A percentile compares a stretch with the other conserved stretches of the same genome.
phyloP scores from a whole-genome alignment of 2,113 vertebrate species.

The Hypanus sabinus region DNA sequence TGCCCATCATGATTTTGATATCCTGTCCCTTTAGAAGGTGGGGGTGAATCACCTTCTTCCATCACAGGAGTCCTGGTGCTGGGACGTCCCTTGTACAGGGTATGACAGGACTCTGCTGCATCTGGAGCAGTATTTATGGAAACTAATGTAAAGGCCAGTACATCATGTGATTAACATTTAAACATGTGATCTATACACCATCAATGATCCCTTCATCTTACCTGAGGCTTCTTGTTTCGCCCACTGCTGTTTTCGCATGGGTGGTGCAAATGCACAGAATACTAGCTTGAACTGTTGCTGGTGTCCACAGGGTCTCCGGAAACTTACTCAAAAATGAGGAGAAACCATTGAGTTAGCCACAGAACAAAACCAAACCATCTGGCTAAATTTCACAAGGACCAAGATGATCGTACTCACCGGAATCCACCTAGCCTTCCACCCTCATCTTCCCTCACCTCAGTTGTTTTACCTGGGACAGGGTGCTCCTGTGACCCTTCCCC shows the following conservation, averaged over 20 bases:
- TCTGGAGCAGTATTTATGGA: not conserved
- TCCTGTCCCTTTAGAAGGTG: too few species aligned
- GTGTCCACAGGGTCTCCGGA: not conserved
- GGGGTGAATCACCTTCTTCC: too few species aligned
- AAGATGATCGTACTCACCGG: not conserved
- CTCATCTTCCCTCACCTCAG: not conserved
- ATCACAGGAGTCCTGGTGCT: too few species aligned
- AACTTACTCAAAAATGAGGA: not conserved
- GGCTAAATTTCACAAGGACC: not conserved
- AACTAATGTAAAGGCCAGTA: not conserved
- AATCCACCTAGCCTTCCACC: not conserved
- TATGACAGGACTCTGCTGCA: not conserved
- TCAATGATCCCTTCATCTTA: not conserved
- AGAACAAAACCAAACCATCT: not conserved
- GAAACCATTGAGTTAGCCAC: not conserved
- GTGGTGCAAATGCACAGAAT: too few species aligned
- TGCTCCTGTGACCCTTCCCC: not conserved
- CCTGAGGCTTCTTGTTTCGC: not conserved
- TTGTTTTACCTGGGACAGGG: not conserved
- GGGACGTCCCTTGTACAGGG: too few species aligned
- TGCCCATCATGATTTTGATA: too few species aligned
- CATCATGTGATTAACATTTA: not conserved
- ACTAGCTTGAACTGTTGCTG: not conserved
- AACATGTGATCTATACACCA: not conserved
- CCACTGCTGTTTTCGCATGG: not conserved